Evolutionary conservation across 2,888 invertebrate genomes (phyloP), one percentile per base, ranked within the genome.

Genomic region (Hipparchia semele): DNA sequence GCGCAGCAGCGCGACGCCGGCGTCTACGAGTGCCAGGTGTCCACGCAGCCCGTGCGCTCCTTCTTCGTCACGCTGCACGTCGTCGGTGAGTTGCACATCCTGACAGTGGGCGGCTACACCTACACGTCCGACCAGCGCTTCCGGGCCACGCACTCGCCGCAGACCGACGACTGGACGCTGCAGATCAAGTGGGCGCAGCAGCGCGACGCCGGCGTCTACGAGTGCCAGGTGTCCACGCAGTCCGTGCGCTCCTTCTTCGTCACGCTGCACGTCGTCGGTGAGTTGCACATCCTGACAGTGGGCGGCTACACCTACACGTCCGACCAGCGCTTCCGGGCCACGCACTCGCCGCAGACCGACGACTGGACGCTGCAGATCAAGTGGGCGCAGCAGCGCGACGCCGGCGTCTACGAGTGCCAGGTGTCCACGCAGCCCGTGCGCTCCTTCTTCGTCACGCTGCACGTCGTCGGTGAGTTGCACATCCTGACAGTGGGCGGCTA

Each of bases 331-430:
- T 98, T 98, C 94, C 97, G 97, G 93, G 97, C 97, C 73, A 96
- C 97, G 83, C 97, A 97, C 91, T 96, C 97, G 85, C 95, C 96
- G 80, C 97, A 96, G 86, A 96, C 96, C 79, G 97, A 98, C 87
- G 98, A 98, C 92, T 98, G 98, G 98, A 98, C 98, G 81, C 94
- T 98, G 83, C 97, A 98, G 94, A 97, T 98, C 89, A 98, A 98
- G 94, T 98, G 97, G 97, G 97, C 97, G 75, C 98, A 98, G 92
- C 97, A 97, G 91, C 94, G 98, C 77, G 98, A 98, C 92, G 97
- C 97, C 77, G 98, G 98, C 77, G 94, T 97, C 81, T 98, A 98
- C 94, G 98, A 98, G 94, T 98, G 98, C 94, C 98, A 98, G 95
- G 97, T 98, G 85, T 98, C 98, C 87, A 98, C 98, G 76, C 97